Evolutionary conservation across 2,113 vertebrate species (phyloP).

Genomic region (Phodopus roborovskii): DNA sequence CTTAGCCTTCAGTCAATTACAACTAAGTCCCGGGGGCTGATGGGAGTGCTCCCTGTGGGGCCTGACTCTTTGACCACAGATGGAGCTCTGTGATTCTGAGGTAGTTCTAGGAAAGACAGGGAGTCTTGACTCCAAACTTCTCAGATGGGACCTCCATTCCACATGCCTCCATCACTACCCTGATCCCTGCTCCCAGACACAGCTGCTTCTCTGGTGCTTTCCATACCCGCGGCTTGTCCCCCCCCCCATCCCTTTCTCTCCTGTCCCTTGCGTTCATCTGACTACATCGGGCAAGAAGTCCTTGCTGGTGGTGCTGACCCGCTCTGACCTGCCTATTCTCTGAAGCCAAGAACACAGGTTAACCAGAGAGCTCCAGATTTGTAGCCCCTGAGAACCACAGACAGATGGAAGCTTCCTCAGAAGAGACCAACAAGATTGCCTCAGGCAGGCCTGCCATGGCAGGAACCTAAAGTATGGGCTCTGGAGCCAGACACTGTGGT

Average conservation of each 20-base stretch:
- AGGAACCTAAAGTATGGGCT: background rate
- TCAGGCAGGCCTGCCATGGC: background rate
- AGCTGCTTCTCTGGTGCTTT: background rate
- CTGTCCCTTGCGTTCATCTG: background rate
- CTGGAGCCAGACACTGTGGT: background rate
- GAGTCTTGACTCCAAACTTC: too few relatives aligned
- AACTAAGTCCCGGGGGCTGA: background rate
- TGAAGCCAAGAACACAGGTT: background rate
- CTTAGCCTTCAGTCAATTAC: background rate
- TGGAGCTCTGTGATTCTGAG: background rate
- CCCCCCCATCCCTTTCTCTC: too few relatives aligned
- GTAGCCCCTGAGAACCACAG: fast-evolving
- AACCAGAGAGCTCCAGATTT: background rate
- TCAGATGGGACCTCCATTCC: too few relatives aligned
- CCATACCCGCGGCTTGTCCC: fast-evolving
- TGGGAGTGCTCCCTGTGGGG: background rate
- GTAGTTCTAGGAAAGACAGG: background rate
- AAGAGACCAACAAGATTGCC: background rate
- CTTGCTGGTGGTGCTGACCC: background rate
- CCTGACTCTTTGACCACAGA: background rate
- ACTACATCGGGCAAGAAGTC: background rate
- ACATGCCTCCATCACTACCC: background rate
- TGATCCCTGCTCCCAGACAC: background rate
- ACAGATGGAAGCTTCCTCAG: fast-evolving
- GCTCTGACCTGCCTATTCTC: background rate